Base-by-base conservation (phyloP, 1,140 invertebrate genomes). In the Nebria ingens region DNA sequence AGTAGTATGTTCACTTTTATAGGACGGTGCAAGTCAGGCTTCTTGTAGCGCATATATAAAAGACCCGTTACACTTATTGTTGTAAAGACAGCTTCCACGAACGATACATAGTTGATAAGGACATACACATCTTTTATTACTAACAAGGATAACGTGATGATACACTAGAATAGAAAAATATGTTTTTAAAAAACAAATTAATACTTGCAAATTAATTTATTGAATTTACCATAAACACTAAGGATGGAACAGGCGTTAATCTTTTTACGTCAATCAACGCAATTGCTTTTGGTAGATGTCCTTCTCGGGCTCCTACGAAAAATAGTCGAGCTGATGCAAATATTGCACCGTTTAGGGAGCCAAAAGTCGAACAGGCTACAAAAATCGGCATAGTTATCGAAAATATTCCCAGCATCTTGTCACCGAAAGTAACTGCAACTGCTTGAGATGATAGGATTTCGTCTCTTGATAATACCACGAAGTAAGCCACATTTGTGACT, bases 1-100 rank as follows among this genome's bases (percentile, higher is more conserved):
- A 95, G 77, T 9, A 82, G 64, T n/a, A 92, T 73, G 64, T 83
- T 76, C 1, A 93, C 89, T 70, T 80, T 83, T 38, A 94, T 92
- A 0, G 93, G 93, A 56, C 93, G 73, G 0, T 80, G 74, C 54
- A 88, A 70, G 58, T 93, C 72, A 0, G 93, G 91, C 53, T 75
- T 75, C 50, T 83, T 91, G 62, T 83, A 82, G 45, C 94, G 81
- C 68, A 97, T 74, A 80, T 88, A 94, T 2, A 98, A 70, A 21
- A 98, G 73, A 19, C 91, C 93, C 13, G 82, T 77, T 1, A 98
- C 85, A 12, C 93, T 93, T 20, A 89, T 74, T 12, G 89, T 79
- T n/a, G 89, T 94, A 67, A 97, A 97, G n/a, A 93, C 73, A 11
- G 91, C 85, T 73, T 97, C 93, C 45, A 95, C 90, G 66, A 95